phyloP scores from a whole-genome alignment of 2,888 invertebrate genomes.

The Siphonodentalium dalli region DNA sequence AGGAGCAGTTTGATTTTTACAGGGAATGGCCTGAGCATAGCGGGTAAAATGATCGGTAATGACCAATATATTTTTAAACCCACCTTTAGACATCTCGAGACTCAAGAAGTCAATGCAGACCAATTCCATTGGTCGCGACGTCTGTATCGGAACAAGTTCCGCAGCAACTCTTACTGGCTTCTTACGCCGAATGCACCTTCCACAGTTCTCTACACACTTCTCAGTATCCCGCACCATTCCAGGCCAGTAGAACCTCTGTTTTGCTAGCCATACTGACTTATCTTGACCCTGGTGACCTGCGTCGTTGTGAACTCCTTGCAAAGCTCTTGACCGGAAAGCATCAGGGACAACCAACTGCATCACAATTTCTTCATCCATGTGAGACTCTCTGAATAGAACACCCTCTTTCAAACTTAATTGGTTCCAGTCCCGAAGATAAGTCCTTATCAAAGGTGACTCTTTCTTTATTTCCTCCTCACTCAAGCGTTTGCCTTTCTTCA shows the following conservation, averaged over 20 bases:
- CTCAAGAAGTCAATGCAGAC: constrained; percentile 15
- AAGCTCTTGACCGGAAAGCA: not conserved
- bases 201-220: not conserved
- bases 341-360: constrained; percentile 14
- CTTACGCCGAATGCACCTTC: constrained; percentile 6
- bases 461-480: not conserved
- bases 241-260: constrained; percentile 9
- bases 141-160: not conserved
- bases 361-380: not conserved
- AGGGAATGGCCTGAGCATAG: not conserved
- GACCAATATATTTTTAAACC: not conserved
- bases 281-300: constrained; percentile 21
- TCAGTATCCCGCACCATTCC: constrained; percentile 9
- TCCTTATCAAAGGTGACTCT: not conserved
- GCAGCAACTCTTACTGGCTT: not conserved
- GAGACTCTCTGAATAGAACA: constrained; percentile 5
- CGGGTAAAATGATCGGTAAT: not conserved
- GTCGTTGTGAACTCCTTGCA: constrained; percentile 16
- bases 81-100: constrained; percentile 1
- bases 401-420: constrained; percentile 3
- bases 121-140: constrained; percentile 10
- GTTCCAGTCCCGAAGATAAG: not conserved
- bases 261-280: constrained; percentile 7
- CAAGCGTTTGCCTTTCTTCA: too few relatives aligned
- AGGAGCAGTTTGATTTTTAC: constrained; percentile 1